phyloP scores from a whole-genome alignment of 2,113 vertebrate genomes.

The Rhabdornis inornatus region DNA sequence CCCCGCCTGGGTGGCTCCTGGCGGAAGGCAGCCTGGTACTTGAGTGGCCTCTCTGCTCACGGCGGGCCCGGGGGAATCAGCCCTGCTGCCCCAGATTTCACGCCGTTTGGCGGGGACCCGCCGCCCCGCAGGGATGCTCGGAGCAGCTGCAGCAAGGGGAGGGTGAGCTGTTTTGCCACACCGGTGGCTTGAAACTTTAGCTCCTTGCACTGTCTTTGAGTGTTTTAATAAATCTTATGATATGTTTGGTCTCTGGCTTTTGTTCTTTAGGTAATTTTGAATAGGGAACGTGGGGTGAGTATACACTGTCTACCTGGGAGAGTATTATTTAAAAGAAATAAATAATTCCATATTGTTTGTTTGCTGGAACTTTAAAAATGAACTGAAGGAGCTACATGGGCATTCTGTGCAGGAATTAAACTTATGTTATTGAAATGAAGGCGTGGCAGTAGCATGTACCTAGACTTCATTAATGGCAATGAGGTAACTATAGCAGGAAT shows the following conservation, averaged over 20 bases:
- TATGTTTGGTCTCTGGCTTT: background rate
- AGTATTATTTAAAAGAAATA: background rate
- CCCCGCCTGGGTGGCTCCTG: background rate
- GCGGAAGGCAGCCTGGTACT: background rate
- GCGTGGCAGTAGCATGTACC: background rate
- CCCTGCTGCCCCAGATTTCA: background rate
- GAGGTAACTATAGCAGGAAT: background rate
- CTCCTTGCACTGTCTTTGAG: background rate
- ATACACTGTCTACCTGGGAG: background rate
- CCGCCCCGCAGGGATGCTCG: background rate
- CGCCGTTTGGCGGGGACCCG: background rate
- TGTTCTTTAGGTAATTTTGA: background rate
- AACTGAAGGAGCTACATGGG: background rate
- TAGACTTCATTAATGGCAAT: background rate
- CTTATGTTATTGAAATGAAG: background rate
- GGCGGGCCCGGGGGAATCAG: background rate
- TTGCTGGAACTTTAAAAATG: background rate
- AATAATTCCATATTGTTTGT: background rate
- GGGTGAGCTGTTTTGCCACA: background rate
- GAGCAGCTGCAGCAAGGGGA: background rate
- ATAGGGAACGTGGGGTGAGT: fast-evolving
- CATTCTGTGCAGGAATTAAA: background rate
- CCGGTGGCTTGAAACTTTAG: background rate
- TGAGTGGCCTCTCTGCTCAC: background rate
- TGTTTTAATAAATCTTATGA: background rate